Conservation (phyloP, 2,888 invertebrate species). For the Himalopsyche tibetana region DNA sequence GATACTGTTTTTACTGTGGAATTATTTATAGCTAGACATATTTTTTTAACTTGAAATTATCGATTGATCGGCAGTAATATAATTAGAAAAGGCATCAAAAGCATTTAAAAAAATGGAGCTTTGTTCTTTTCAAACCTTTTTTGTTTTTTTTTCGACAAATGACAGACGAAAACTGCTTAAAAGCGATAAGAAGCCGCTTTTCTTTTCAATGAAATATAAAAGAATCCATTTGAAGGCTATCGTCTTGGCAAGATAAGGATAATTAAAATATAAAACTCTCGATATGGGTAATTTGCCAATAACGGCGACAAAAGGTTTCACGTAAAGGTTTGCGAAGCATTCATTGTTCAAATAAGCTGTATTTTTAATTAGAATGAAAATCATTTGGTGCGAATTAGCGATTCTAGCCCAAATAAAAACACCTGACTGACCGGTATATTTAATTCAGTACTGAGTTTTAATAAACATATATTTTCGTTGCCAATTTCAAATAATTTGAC, state of each 20-base stretch:
- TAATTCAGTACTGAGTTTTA: no score
- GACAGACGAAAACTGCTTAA: not conserved
- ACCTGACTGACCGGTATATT: no score
- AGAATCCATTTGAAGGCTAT: not conserved
- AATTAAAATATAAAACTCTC: not conserved
- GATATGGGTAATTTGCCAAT: not conserved
- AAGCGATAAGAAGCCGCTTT: not conserved
- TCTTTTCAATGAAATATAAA: conserved; percentile 3
- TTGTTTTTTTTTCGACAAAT: conserved; percentile 23
- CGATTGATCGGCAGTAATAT: no score
- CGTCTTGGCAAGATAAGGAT: not conserved
- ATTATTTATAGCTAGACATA: no score
- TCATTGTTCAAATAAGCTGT: not conserved
- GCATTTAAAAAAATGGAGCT: no score
- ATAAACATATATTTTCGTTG: no score
- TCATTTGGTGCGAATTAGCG: not conserved
- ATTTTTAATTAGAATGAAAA: not conserved
- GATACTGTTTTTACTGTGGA: no score
- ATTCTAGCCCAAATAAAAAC: not conserved
- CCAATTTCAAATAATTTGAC: no score
- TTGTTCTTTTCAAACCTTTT: not conserved
- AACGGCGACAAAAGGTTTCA: not conserved
- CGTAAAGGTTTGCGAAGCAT: not conserved
- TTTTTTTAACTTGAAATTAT: no score
- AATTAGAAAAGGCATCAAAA: no score